These are phyloP conservation scores for Perca fluviatilis DNA, from an alignment of 2,113 vertebrate genomes.

Conservation along the genomic window DNA sequence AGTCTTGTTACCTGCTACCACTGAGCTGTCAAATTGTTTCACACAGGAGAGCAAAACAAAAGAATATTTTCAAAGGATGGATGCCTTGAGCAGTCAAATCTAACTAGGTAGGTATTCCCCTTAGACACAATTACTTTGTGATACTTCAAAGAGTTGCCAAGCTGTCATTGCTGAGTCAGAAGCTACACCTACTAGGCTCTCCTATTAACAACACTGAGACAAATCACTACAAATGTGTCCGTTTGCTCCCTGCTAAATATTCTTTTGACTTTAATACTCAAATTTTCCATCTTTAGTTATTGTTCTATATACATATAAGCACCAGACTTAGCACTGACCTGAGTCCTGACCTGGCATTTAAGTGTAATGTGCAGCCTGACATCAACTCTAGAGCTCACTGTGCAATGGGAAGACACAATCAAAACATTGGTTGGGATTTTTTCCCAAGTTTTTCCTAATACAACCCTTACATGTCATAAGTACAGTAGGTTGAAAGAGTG, in stretches of 20 bases:
- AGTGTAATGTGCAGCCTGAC: slow-evolving; percentile 21
- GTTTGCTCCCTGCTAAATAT: background rate
- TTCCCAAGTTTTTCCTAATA: background rate
- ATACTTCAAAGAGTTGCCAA: slow-evolving; percentile 64
- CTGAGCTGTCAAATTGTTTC: slow-evolving; percentile 24
- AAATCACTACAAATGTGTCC: background rate
- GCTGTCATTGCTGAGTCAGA: slow-evolving; percentile 53
- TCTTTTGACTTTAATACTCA: background rate
- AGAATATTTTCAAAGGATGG: slow-evolving; percentile 41
- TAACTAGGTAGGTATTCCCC: slow-evolving; percentile 52
- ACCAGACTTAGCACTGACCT: slow-evolving; percentile 16
- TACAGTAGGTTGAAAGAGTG: too few relatives aligned
- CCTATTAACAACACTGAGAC: slow-evolving; percentile 25
- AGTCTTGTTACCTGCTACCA: slow-evolving; percentile 16
- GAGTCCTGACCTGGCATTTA: slow-evolving; percentile 42
- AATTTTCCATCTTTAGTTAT: background rate
- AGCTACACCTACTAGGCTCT: slow-evolving; percentile 25
- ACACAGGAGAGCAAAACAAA: background rate
- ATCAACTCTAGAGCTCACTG: background rate
- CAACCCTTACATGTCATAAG: too few relatives aligned
- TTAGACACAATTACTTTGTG: slow-evolving; percentile 70
- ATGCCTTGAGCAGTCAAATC: slow-evolving; percentile 41
- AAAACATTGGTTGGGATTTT: background rate
- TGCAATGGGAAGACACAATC: background rate
- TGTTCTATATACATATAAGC: background rate